Percentiles rank a stretch among this genome's conserved stretches.
These are phyloP conservation scores for Cyprinodon diabolis DNA, from an alignment of 2,797 vertebrate species.

Conservation along the genomic window DNA sequence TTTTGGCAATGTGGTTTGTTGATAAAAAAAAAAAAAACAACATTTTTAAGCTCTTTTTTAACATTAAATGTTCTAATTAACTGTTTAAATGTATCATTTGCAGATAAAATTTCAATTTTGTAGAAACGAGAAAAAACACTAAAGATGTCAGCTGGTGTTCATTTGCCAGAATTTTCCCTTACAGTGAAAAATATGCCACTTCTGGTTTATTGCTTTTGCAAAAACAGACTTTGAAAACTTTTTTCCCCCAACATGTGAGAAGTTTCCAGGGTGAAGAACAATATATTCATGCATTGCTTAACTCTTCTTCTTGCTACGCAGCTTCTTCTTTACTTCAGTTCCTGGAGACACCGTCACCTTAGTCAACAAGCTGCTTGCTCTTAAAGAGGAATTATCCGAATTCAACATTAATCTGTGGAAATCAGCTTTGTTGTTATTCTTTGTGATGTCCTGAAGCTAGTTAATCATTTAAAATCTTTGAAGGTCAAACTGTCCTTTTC, in stretches of 20 bases:
- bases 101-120: neutral
- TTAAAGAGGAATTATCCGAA: slow-evolving; percentile 7
- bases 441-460: neutral
- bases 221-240: neutral
- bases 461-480: neutral
- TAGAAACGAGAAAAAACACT: neutral
- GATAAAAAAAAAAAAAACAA: too few relatives aligned
- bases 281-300: slow-evolving; percentile 24
- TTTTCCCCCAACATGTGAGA: slow-evolving; percentile 43
- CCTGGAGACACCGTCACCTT: neutral
- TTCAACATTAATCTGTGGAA: neutral
- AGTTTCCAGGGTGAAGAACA: slow-evolving; percentile 57
- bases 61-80: too few relatives aligned
- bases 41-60: too few relatives aligned
- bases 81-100: neutral
- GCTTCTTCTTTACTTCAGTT: slow-evolving; percentile 14
- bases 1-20: neutral
- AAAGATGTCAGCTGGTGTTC: neutral
- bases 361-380: slow-evolving; percentile 11
- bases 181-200: too few relatives aligned
- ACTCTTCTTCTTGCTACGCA: slow-evolving; percentile 20
- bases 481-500: neutral
- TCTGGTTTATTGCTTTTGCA: neutral
- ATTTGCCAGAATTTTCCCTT: too few relatives aligned
- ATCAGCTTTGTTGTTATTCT: neutral